A percentile compares a stretch with the other conserved stretches of the same genome.
phyloP scores from a whole-genome alignment of 2,113 vertebrate genomes.

The Grantiella picta region DNA sequence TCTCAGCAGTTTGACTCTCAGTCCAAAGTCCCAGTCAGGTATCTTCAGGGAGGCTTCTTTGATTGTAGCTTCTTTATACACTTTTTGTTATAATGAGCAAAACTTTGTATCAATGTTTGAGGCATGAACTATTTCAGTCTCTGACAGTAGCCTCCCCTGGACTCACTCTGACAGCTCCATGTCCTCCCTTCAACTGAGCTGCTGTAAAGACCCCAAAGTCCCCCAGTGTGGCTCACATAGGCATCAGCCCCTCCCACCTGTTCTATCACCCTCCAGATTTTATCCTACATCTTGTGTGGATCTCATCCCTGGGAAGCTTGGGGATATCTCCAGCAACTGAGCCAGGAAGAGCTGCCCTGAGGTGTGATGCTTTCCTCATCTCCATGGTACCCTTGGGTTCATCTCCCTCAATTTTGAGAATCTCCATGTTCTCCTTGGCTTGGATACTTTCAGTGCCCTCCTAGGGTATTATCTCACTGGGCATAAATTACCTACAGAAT shows the following conservation, averaged over 20 bases:
- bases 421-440: neutral
- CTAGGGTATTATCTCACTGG: neutral
- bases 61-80: too few relatives aligned
- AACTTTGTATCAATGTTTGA: too few relatives aligned
- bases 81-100: too few relatives aligned
- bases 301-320: neutral
- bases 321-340: neutral
- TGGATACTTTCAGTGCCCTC: neutral
- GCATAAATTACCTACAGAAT: neutral
- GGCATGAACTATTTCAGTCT: too few relatives aligned
- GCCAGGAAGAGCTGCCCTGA: neutral
- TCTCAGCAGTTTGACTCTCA: too few relatives aligned
- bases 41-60: too few relatives aligned
- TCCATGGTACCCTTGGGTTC: too few relatives aligned
- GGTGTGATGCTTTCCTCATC: neutral
- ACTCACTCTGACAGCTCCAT: neutral
- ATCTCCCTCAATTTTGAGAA: neutral
- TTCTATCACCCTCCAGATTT: neutral
- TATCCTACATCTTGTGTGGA: neutral
- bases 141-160: neutral
- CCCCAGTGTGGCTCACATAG: fast-evolving
- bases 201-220: neutral
- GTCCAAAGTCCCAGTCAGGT: too few relatives aligned
- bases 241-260: neutral
- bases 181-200: neutral